A percentile compares a stretch with the other conserved stretches of the same genome.
Evolutionary conservation across 2,888 invertebrate genomes (phyloP).

Genomic region (Hypselothyrea guttata): DNA sequence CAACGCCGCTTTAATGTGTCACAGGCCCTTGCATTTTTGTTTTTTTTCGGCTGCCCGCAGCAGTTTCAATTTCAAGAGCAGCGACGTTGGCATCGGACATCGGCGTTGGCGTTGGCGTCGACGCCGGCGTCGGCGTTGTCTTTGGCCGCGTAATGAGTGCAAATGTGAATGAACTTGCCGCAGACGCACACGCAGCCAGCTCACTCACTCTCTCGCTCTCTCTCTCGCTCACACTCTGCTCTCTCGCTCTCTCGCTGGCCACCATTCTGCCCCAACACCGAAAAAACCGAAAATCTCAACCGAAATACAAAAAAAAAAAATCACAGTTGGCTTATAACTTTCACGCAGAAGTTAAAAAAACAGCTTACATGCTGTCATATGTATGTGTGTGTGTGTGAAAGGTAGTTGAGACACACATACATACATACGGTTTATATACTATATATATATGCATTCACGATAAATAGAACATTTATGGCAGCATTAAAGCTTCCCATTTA

Average conservation of each 20-base stretch:
- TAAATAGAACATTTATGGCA: too few species aligned
- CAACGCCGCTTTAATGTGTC: too few species aligned
- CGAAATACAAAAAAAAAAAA: constrained; percentile 15
- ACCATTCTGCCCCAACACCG: constrained; percentile 24
- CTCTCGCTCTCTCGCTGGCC: constrained; percentile 20
- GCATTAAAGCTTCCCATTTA: too few species aligned
- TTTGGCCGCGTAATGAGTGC: constrained; percentile 77
- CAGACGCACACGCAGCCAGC: constrained; percentile 58
- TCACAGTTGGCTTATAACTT: constrained; percentile 58
- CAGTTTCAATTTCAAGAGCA: constrained; percentile 54
- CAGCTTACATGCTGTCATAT: constrained; percentile 7
- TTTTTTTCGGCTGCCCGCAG: constrained; percentile 15
- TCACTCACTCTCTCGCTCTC: constrained; percentile 35
- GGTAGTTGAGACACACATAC: constrained; percentile 6
- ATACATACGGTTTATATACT: too few species aligned
- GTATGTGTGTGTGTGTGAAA: constrained; percentile 11
- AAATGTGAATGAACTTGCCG: constrained; percentile 79
- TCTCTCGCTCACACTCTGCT: constrained; percentile 24
- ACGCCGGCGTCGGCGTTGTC: constrained; percentile 27
- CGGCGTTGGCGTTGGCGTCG: constrained; percentile 15
- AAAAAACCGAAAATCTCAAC: constrained; percentile 38
- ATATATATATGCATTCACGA: too few species aligned
- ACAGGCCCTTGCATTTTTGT: constrained; percentile 25
- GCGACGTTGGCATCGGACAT: constrained; percentile 20
- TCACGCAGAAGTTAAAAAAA: constrained; percentile 49